These are phyloP conservation scores for Marronus borbonicus DNA, from an alignment of 2,888 invertebrate species.

Conservation along the genomic window DNA sequence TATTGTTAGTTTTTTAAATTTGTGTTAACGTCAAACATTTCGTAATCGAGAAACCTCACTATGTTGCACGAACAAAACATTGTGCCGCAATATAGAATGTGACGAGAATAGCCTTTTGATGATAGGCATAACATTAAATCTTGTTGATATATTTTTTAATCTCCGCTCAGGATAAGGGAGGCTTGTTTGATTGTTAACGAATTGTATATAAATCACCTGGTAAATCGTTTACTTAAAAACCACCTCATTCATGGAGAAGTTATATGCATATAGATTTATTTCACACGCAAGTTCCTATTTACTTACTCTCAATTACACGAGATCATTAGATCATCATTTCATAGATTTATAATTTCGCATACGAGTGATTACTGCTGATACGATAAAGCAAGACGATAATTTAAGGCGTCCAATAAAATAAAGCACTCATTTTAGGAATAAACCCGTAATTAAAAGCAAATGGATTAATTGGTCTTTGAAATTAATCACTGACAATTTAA, in stretches of 20 bases:
- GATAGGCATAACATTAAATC: no score
- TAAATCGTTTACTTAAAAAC: no score
- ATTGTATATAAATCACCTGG: no score
- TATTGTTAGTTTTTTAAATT: neutral
- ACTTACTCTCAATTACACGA: neutral
- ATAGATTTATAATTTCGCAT: neutral
- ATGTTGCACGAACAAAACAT: neutral
- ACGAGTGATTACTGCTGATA: neutral
- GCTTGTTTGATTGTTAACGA: no score
- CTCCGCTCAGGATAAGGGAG: no score
- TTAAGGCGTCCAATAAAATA: neutral
- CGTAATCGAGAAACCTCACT: neutral
- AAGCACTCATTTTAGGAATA: slow-evolving; percentile 12
- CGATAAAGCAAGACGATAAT: neutral
- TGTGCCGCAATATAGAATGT: neutral
- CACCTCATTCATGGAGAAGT: no score
- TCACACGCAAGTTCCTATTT: no score
- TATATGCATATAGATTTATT: no score
- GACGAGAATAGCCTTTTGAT: no score
- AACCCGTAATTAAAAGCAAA: slow-evolving; percentile 16
- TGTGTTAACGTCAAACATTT: neutral
- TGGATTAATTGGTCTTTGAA: slow-evolving; percentile 8
- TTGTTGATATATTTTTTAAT: no score
- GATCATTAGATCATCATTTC: no score
- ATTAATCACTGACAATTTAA: neutral